Base-by-base conservation (phyloP, 30 jellyfish, hydroid and myxozoan genomes). In the Rhopilema esculentum region DNA sequence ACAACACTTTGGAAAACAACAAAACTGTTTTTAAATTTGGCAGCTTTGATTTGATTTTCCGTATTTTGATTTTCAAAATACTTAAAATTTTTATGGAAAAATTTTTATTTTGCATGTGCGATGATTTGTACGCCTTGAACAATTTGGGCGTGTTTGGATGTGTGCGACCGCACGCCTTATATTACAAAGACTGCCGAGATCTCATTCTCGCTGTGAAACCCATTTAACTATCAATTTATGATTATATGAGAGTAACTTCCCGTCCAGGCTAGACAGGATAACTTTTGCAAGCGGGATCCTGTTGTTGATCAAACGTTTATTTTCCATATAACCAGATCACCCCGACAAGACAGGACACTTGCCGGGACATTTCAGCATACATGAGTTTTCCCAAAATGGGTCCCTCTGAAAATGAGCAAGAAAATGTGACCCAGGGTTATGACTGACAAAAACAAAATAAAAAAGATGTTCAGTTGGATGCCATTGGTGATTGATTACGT, bases 381-480 rank as follows among this genome's bases (percentile, higher is more conserved):
- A 67, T 4, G 23, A 67, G 78, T 67, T 67, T 67, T 0, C 1
- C 78, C 49, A 20, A 20, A 21, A 21, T 67, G 78, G 49, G 12
- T 20, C 23, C 29, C 78, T 67, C 78, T 67, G 33, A 20, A 67
- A 67, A 67, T 1, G 49, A 67, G 16, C 78, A 32, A 20, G 49
- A 67, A 26, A 21, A 18, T 67, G 48, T 67, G 78, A 67, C 1
- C 20, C 78, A 20, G 78, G 33, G 78, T n/a, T 15, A 67, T 20
- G 78, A 67, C 71, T 25, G 70, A 25, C 1, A 73, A 61, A 79
- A 62, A 57, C 23, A 61, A 52, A 28, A 52, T 6, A 49, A 63
- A 27, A 81, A 81, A 81, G 69, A 40, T 52, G 30, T 81, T 81
- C 73, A 81, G 84, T n/a, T 81, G 91, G 91, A 57, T 84, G 65